Conservation (phyloP, 2,797 vertebrate genomes). For the Melanotaenia boesemani region DNA sequence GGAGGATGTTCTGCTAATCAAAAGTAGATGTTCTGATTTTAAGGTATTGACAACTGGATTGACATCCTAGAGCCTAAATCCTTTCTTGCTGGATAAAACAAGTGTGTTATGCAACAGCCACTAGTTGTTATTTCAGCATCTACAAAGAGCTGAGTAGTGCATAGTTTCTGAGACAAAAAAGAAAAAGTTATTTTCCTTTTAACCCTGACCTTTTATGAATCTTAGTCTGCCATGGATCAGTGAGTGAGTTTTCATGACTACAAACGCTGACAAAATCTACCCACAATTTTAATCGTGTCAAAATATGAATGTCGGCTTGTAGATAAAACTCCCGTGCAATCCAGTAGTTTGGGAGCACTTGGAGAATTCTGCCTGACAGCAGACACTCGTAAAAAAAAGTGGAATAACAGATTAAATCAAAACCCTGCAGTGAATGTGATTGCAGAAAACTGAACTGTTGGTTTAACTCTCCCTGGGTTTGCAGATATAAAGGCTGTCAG, state of each 20-base stretch:
- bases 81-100: not conserved
- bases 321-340: slow-evolving; percentile 19
- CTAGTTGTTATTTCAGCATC: not conserved
- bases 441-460: slow-evolving; percentile 23
- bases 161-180: not conserved
- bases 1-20: not conserved
- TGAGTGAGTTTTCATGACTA: not conserved
- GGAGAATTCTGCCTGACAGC: slow-evolving; percentile 34
- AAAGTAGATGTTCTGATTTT: not conserved
- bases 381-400: slow-evolving; percentile 35
- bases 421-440: slow-evolving; percentile 19
- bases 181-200: not conserved
- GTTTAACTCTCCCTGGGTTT: slow-evolving; percentile 29
- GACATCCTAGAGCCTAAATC: not conserved
- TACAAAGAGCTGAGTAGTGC: not conserved
- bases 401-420: slow-evolving; percentile 59
- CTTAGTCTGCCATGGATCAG: not conserved
- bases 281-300: not conserved
- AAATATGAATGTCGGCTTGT: slow-evolving; percentile 3
- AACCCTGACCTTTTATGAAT: not conserved
- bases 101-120: not conserved
- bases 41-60: not conserved
- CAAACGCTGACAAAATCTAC: not conserved
- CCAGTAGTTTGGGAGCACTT: slow-evolving; percentile 20
- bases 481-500: slow-evolving; percentile 26